Evolutionary conservation across 2,113 vertebrate species (phyloP).

Genomic region (Lepus timidus): DNA sequence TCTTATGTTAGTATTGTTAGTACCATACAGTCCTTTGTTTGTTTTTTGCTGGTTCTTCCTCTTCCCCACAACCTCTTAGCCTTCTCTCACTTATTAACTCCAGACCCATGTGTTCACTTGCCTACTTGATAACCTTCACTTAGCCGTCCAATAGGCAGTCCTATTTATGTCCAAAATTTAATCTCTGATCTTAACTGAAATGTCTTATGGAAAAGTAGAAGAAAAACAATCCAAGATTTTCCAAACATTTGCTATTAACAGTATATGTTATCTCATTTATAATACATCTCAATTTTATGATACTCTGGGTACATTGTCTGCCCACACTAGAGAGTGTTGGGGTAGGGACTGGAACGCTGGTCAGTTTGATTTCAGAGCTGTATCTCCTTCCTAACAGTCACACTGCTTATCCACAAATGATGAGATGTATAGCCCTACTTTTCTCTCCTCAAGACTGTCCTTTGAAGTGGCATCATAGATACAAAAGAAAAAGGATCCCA

Average conservation of each 20-base stretch:
- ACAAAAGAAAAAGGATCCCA: neutral
- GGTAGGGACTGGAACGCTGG: neutral
- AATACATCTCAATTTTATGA: neutral
- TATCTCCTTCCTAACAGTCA: neutral
- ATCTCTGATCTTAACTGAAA: slow-evolving; percentile 29
- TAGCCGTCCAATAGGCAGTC: neutral
- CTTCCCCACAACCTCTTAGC: neutral
- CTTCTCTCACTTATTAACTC: neutral
- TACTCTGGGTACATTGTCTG: neutral
- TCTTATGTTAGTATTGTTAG: neutral
- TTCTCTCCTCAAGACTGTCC: neutral
- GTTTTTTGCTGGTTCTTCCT: neutral
- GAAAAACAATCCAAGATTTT: slow-evolving; percentile 15
- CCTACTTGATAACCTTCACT: neutral
- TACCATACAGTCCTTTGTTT: neutral
- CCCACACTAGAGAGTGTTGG: neutral
- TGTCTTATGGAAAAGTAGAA: slow-evolving; percentile 31
- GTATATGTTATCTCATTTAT: neutral
- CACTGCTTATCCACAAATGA: neutral
- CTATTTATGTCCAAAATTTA: slow-evolving; percentile 23
- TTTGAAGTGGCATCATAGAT: slow-evolving; percentile 8
- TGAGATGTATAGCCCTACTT: neutral
- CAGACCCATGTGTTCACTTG: neutral
- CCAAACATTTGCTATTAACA: neutral
- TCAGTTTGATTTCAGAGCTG: neutral